These are phyloP conservation scores for Apodemus agrarius DNA, from an alignment of 2,797 vertebrate genomes.

Conservation along the genomic window DNA sequence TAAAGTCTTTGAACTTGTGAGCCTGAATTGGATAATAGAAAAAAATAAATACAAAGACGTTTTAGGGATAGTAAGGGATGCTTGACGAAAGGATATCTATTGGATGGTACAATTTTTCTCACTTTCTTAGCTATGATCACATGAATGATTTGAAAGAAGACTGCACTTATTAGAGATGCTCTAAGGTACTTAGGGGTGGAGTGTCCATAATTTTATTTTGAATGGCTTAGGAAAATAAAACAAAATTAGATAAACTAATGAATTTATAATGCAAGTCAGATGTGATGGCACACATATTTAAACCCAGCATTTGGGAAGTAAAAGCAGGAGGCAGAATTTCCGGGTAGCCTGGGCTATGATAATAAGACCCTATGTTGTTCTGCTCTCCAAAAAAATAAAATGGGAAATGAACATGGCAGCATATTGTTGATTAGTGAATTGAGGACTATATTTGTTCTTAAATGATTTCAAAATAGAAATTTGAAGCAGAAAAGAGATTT, in stretches of 20 bases:
- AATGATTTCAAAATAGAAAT: constrained; percentile 26
- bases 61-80: neutral
- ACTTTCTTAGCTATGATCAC: constrained; percentile 36
- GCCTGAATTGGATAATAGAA: neutral
- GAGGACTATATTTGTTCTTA: neutral
- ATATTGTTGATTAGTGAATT: neutral
- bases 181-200: constrained; percentile 2
- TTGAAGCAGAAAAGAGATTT: constrained; percentile 33
- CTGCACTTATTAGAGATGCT: neutral
- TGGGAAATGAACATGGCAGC: neutral
- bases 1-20: neutral
- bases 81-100: neutral
- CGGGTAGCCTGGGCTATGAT: neutral
- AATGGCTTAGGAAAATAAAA: neutral
- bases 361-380: neutral
- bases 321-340: neutral
- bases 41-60: neutral
- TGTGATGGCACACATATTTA: neutral
- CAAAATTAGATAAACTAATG: neutral
- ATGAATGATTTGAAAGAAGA: neutral
- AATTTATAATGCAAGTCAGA: neutral
- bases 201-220: constrained; percentile 37
- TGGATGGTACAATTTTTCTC: neutral
- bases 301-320: neutral
- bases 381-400: neutral